These are phyloP conservation scores for Aurelia aurita complex sp. Pacific DNA, from an alignment of 30 jellyfish, hydroid and myxozoan species.

Conservation along the genomic window DNA sequence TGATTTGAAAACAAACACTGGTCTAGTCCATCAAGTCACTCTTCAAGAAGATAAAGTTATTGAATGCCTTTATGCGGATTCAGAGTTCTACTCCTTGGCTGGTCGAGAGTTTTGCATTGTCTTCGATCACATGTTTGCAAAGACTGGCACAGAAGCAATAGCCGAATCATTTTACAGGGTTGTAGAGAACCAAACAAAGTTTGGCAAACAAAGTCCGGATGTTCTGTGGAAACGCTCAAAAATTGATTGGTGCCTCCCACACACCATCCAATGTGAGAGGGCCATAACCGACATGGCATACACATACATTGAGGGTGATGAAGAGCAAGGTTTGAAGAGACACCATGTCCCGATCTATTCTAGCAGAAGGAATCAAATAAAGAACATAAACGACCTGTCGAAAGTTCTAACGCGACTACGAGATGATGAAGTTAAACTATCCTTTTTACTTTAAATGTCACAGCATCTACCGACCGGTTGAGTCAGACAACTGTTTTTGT, in stretches of 20 bases:
- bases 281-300: slow-evolving; percentile 43
- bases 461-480: too few species aligned
- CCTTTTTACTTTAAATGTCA: slow-evolving; percentile 6
- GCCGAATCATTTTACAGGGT: slow-evolving; percentile 36
- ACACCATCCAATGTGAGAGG: slow-evolving; percentile 31
- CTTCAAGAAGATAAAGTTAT: slow-evolving; percentile 16
- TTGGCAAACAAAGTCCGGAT: slow-evolving; percentile 8
- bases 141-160: slow-evolving; percentile 41
- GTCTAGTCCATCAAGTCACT: not conserved
- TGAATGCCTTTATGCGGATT: slow-evolving; percentile 9
- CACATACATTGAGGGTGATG: slow-evolving; percentile 42
- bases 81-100: slow-evolving; percentile 16
- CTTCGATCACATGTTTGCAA: slow-evolving; percentile 35
- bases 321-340: slow-evolving; percentile 6
- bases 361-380: slow-evolving; percentile 11
- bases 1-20: not conserved
- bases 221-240: slow-evolving; percentile 32
- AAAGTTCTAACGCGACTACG: slow-evolving; percentile 23
- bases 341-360: slow-evolving; percentile 44
- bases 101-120: slow-evolving; percentile 42
- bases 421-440: slow-evolving; percentile 19
- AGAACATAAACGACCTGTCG: slow-evolving; percentile 6
- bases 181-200: not conserved
- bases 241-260: slow-evolving; percentile 53
- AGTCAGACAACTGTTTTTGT: too few species aligned